Evolutionary conservation across 2,797 vertebrate genomes (phyloP).

Genomic region (Galaxias olidus): DNA sequence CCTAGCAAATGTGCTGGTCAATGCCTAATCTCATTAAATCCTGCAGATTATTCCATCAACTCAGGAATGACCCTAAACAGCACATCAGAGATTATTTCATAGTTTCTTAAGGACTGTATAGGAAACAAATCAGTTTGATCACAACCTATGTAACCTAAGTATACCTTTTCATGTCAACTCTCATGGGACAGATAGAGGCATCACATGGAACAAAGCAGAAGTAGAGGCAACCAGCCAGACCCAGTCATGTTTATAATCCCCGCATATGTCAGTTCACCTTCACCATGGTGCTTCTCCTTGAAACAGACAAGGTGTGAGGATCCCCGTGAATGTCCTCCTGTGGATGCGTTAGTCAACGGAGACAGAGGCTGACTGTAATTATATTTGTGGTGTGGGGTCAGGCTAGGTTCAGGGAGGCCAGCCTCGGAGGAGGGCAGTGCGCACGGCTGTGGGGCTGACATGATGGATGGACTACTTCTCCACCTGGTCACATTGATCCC

Average conservation of each 20-base stretch:
- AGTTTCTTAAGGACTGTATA: constrained; percentile 5
- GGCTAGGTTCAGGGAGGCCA: constrained; percentile 44
- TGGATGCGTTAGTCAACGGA: constrained; percentile 22
- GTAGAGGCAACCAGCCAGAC: neutral
- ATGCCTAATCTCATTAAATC: constrained; percentile 27
- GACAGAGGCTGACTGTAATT: constrained; percentile 44
- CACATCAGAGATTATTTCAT: constrained; percentile 8
- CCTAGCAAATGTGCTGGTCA: constrained; percentile 20
- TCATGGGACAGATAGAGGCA: neutral
- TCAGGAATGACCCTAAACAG: constrained; percentile 5
- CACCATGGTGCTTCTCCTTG: neutral
- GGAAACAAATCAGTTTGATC: constrained; percentile 1
- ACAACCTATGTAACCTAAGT: neutral
- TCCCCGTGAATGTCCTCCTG: constrained; percentile 19
- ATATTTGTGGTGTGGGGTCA: constrained; percentile 49
- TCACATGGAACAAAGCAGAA: neutral
- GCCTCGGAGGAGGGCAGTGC: constrained; percentile 15
- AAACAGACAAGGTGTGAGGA: constrained; percentile 9
- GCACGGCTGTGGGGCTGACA: constrained; percentile 37
- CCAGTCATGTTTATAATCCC: neutral
- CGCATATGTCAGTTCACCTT: constrained; percentile 15
- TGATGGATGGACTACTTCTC: constrained; percentile 61
- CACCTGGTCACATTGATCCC: constrained; percentile 54
- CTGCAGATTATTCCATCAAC: constrained; percentile 11
- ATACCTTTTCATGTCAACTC: neutral